Evolutionary conservation across 2,888 invertebrate genomes (phyloP), one percentile per base, ranked within the genome.

Genomic region (Pollenia labialis): DNA sequence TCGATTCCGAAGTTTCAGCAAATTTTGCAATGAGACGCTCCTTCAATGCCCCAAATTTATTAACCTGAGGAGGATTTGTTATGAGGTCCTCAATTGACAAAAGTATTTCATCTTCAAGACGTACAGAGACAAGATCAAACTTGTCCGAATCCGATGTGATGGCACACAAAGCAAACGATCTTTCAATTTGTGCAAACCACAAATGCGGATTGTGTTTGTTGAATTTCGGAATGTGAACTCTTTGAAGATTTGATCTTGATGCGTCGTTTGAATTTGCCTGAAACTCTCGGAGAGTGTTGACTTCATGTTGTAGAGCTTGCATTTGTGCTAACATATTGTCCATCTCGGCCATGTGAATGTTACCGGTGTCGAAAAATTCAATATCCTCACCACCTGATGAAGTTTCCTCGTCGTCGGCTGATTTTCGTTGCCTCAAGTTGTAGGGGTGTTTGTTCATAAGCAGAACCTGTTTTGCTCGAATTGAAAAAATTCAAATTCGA

Each of bases 41-140:
- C 18, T 18, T 18, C 2, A 18, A 18, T 18, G 18, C 2, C 18
- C 18, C 46, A 66, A 66, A 48, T 66, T 66, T 66, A 11, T 46
- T 48, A 9, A 11, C 14, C 23, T 32, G 48, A 4, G 85, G 76
- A 46, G 75, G 75, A 58, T 75, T 58, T 44, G 77, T 72, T 23
- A 87, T 60, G 18, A 83, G 77, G 48, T 83, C 86, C 62, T 83
- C 83, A 10, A 82, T 62, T 32, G 77, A 71, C 12, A 72, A 56
- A 56, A 72, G 64, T 16, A 72, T 58, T 11, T 79, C 84, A 23
- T 66, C 80, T 32, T 81, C 81, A 40, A 74, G 66, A 42, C n/a
- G 75, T n/a, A 76, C 60, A 0, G 69, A 68, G 42, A 75, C 50
- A 0, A 75, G n/a, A 50, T 75, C 75, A 62, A 75, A 75, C 62